These are phyloP conservation scores for Scolopax rusticola DNA, from an alignment of 2,797 vertebrate species.

Conservation along the genomic window DNA sequence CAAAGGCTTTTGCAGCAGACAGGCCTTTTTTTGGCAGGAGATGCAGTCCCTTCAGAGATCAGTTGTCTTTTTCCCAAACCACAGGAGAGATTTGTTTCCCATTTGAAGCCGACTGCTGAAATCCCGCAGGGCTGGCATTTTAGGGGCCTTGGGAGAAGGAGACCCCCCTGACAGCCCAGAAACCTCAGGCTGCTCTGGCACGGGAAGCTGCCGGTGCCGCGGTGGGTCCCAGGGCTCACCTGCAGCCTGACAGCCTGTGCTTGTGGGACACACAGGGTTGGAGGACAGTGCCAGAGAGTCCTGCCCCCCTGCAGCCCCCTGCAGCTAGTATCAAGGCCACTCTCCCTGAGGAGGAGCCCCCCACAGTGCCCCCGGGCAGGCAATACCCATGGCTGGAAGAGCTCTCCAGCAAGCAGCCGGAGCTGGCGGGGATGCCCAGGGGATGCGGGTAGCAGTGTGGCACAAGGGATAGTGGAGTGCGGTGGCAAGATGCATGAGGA, in stretches of 20 bases:
- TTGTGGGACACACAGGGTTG: not conserved
- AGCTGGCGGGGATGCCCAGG: not conserved
- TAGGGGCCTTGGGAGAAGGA: not conserved
- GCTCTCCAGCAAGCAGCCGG: not conserved
- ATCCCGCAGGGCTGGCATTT: not conserved
- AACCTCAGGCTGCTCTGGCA: not conserved
- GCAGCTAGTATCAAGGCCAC: rapidly evolving
- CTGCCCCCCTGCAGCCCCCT: not conserved
- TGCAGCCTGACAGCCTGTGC: not conserved
- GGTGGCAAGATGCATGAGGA: not conserved
- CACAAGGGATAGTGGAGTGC: not conserved
- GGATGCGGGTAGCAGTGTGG: not conserved
- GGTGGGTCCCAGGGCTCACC: not conserved
- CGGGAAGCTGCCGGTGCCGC: rapidly evolving
- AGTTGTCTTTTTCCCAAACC: conserved; percentile 53
- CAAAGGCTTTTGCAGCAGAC: conserved; percentile 71
- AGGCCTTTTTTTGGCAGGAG: conserved; percentile 59
- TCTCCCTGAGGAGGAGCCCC: not conserved
- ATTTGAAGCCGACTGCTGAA: conserved; percentile 45
- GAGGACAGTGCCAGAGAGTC: not conserved
- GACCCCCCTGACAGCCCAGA: not conserved
- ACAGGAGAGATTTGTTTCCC: conserved; percentile 55
- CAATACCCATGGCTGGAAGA: not conserved
- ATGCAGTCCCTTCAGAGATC: conserved; percentile 46
- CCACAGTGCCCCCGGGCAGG: rapidly evolving